Percentiles rank a stretch among this genome's conserved stretches.
phyloP scores from a whole-genome alignment of 92 coral and sea anemone species.

The Plumapathes pennacea region DNA sequence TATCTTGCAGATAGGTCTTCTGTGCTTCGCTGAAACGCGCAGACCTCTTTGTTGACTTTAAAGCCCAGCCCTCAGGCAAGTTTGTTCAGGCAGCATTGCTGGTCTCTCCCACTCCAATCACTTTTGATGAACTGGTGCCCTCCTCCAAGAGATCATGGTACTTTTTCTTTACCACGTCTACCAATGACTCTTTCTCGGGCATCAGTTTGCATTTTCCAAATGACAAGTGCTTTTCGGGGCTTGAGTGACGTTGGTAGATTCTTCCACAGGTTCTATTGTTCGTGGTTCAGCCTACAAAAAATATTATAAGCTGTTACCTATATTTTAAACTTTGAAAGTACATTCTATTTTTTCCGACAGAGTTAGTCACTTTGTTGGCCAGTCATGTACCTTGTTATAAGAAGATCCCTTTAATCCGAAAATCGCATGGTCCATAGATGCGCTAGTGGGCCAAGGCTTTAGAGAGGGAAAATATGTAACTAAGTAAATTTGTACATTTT shows the following conservation, averaged over 20 bases:
- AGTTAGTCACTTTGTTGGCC: too few relatives aligned
- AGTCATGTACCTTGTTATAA: too few relatives aligned
- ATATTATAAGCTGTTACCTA: too few relatives aligned
- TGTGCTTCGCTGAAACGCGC: constrained; percentile 40
- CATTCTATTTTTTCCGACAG: too few relatives aligned
- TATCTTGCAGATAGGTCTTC: constrained; percentile 30
- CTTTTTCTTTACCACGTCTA: constrained; percentile 23
- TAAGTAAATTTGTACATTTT: too few relatives aligned
- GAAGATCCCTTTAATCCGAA: too few relatives aligned
- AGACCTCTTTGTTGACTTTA: constrained; percentile 22
- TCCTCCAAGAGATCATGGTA: constrained; percentile 30
- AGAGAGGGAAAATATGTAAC: too few relatives aligned
- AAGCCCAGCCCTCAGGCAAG: constrained; percentile 52
- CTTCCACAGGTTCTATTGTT: constrained; percentile 19
- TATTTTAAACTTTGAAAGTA: too few relatives aligned
- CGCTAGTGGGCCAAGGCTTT: too few relatives aligned
- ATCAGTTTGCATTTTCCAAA: constrained; percentile 40
- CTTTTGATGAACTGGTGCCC: constrained; percentile 17
- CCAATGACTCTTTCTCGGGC: constrained; percentile 29
- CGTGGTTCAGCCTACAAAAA: too few relatives aligned
- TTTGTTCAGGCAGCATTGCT: background rate
- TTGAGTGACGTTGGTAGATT: constrained; percentile 33
- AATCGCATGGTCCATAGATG: too few relatives aligned
- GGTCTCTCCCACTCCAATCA: constrained; percentile 4
- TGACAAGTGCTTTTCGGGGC: constrained; percentile 35